Evolutionary conservation across 1,140 invertebrate genomes (phyloP), one percentile per base, ranked within the genome.

Genomic region (Heliconius nattereri): DNA sequence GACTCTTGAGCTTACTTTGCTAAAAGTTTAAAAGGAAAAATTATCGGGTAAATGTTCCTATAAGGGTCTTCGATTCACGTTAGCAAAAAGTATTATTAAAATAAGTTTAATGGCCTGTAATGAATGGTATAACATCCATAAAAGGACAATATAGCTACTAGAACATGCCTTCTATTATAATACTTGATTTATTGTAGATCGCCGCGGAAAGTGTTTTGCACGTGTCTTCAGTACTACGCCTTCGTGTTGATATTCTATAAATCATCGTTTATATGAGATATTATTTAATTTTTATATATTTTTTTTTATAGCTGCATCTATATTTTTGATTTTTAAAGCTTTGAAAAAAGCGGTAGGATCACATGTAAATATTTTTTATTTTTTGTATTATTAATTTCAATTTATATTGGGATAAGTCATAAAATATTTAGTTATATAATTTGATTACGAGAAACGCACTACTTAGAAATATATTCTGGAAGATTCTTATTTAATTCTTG

Each of bases 41-140:
- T 54, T 71, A 70, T 35, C 19, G 40, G 40, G 40, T 45, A 45
- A 52, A 54, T 3, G 8, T 35, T 35, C 13, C 79, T 73, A 78
- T 29, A 80, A 74, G 52, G 82, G 80, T 78, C 89, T 54, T 89
- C 91, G 83, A n/a, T 16, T 32, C 85, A 71, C 45, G 57, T 37
- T 90, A 86, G 90, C 89, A 81, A 88, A 40, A 80, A 79, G 83
- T 40, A 45, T 16, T 74, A 82, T 90, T 90, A 94, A 91, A 93
- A 92, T 92, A 88, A 88, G 88, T 91, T 92, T 92, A 94, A 93
- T 92, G 91, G 91, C 90, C 85, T 92, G 91, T 92, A 93, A 93
- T 92, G 91, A 92, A 93, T 92, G 89, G 89, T 85, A 90, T 91
- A 92, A 94, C 92, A 94, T 92, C 92, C 86, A 94, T 94, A 93